Evolutionary conservation across 2,888 invertebrate species (phyloP).

Genomic region (Drosophila maculinotata): DNA sequence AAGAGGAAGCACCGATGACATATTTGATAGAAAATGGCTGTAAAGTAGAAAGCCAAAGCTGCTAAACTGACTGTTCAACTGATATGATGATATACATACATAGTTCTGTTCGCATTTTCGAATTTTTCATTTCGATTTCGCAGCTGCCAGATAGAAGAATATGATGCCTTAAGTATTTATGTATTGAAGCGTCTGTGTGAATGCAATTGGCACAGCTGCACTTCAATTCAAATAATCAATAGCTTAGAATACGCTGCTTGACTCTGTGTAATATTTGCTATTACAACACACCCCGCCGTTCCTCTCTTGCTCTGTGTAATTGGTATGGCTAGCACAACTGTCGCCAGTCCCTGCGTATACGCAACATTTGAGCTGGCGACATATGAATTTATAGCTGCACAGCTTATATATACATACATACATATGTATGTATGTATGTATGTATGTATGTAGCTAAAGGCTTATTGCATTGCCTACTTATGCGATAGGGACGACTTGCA

Average conservation of each 20-base stretch:
- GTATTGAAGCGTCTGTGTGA: constrained; percentile 28
- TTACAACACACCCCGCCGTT: not conserved
- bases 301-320: not conserved
- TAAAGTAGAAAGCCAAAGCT: no score
- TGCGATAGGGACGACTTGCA: not conserved
- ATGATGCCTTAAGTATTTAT: not conserved
- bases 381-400: not conserved
- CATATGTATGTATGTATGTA: no score
- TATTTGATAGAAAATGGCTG: not conserved
- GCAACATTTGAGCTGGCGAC: constrained; percentile 19
- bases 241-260: constrained; percentile 12
- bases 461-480: constrained; percentile 19
- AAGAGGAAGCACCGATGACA: not conserved
- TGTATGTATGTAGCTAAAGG: not conserved
- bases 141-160: constrained; percentile 3
- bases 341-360: constrained; percentile 25
- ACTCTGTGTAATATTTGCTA: constrained; percentile 3
- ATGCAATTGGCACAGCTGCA: constrained; percentile 47
- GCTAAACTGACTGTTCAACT: not conserved
- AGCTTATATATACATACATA: not conserved
- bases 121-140: constrained; percentile 18
- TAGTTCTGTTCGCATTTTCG: no score
- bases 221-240: constrained; percentile 61
- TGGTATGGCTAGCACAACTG: constrained; percentile 3
- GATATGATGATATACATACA: constrained; percentile 1